Base-by-base conservation (phyloP, 2,113 vertebrate species). In the Takifugu bimaculatus region DNA sequence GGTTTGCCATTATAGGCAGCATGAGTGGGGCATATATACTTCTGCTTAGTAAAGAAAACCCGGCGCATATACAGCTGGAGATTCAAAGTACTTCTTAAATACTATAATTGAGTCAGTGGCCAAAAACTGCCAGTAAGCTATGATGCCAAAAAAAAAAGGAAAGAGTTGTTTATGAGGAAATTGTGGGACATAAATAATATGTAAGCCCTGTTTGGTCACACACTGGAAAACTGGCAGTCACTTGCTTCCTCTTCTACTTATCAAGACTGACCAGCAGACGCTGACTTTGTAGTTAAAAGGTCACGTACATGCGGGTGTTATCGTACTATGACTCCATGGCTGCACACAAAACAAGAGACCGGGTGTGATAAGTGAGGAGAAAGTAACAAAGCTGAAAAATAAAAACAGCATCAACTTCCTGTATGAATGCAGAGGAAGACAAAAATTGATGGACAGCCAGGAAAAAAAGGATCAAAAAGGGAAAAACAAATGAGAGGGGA, bases 231-330 rank as follows among this genome's bases (percentile, higher is more conserved):
- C 82, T 83, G 80, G 82, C 86, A 76, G 66, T 62, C 32, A 47
- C 70, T 57, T 11, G 69, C 65, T 90, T 88, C 87, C 88, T 88
- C 74, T 74, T 57, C 58, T 15, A 80, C 78, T 88, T 88, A 88
- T 87, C 84, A 82, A 65, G 62, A 63, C 81, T 84, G 71, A 69
- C 78, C 82, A 81, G 82, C 76, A 82, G 83, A 72, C 68, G 72
- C 50, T 54, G 63, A 74, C 65, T 58, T 45, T 7, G 50, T 69
- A 69, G 85, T 74, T 74, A 74, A 74, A 74, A 79, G 80, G 87
- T 86, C 87, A 85, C 58, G 85, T 14, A n/a, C 15, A 63, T 83
- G 61, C 50, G 54, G 29, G 70, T 47, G 80, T 84, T 86, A 82
- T 85, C 76, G 57, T 53, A 4, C 65, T 13, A 20, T 14, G 67